A percentile compares a stretch with the other conserved stretches of the same genome.
Evolutionary conservation across 2,888 invertebrate species (phyloP).

Genomic region (Rugalucina vietnamica): DNA sequence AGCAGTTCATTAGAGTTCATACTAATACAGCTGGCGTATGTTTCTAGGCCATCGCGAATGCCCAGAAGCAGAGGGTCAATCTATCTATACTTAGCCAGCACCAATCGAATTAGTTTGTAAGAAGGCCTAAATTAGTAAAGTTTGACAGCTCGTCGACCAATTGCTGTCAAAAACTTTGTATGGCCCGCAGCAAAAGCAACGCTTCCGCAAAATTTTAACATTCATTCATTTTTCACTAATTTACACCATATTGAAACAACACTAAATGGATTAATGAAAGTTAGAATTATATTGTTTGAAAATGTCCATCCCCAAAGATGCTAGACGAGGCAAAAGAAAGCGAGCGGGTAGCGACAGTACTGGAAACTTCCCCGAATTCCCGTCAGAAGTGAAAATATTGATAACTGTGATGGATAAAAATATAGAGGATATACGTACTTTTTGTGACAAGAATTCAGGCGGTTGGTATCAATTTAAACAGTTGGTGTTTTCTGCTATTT

Average conservation of each 20-base stretch:
- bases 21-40: no score
- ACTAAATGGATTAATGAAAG: background rate
- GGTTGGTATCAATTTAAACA: slow-evolving; percentile 4
- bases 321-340: background rate
- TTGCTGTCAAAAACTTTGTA: background rate
- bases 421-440: slow-evolving; percentile 26
- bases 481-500: no score
- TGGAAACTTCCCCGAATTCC: slow-evolving; percentile 43
- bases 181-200: background rate
- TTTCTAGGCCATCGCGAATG: no score
- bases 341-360: background rate
- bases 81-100: no score
- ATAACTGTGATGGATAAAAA: slow-evolving; percentile 46
- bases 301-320: background rate
- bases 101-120: background rate
- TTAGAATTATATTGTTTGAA: background rate
- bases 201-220: background rate
- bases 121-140: background rate
- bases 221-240: background rate
- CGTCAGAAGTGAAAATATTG: slow-evolving; percentile 50
- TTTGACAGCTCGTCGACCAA: background rate
- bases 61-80: no score
- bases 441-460: slow-evolving; percentile 32
- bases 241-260: background rate
- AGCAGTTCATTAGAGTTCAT: no score